Evolutionary conservation across 2,797 vertebrate genomes (phyloP).

Genomic region (Catamblyrhynchus diadema): DNA sequence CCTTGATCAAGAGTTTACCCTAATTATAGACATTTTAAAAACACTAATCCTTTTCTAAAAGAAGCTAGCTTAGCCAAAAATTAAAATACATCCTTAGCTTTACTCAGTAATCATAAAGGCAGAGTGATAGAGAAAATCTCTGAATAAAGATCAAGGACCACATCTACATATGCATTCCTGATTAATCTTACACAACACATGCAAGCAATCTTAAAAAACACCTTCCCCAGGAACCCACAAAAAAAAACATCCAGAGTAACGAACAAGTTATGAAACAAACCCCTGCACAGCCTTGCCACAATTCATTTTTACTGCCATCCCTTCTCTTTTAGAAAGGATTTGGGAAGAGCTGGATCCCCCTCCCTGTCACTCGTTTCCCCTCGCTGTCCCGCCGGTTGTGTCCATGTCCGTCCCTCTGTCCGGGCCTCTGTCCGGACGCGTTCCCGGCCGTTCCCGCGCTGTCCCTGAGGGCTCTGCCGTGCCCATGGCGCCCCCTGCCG

Average conservation of each 20-base stretch:
- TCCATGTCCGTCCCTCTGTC: background rate
- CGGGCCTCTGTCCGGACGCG: background rate
- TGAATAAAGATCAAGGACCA: background rate
- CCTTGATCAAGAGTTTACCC: background rate
- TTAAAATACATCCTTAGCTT: background rate
- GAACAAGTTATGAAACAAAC: background rate
- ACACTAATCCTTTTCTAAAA: background rate
- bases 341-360: accelerated
- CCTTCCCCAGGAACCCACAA: background rate
- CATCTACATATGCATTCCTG: background rate
- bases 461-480: background rate
- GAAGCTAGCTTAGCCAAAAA: background rate
- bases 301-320: background rate
- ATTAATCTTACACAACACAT: background rate
- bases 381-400: background rate
- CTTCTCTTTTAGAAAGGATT: accelerated
- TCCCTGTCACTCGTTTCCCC: too few relatives aligned
- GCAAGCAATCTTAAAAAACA: background rate
- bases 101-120: background rate
- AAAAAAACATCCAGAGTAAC: background rate
- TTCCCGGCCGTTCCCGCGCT: background rate
- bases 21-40: background rate
- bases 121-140: background rate
- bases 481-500: background rate
- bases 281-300: too few relatives aligned